Evolutionary conservation across 1,140 invertebrate species (phyloP), one percentile per base, ranked within the genome.

Genomic region (Caerostris extrusa): DNA sequence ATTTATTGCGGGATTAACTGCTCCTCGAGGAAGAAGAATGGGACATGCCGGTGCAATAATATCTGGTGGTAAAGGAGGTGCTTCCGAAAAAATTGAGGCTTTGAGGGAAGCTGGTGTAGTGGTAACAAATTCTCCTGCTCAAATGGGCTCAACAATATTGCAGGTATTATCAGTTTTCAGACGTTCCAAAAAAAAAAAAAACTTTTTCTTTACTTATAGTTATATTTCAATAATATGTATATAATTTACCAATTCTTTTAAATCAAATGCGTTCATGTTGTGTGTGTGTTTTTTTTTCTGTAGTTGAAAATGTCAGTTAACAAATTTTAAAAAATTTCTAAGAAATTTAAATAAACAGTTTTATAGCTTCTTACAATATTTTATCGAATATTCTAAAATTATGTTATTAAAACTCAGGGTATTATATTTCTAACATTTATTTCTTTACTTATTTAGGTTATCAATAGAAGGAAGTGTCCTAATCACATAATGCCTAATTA

Each of bases 1-100:
- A 7, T 99, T 99, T 96, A 99, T 99, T 96, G 99, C 99, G 95
- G 99, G 99, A 85, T 96, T 99, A 64, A 99, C 99, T 12, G 99
- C 99, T 85, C 99, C 99, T 55, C 99, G 99, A 91, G 99, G 99
- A 53, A 97, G 99, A 95, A 97, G 99, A 95, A 99, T 99, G 99
- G 99, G 99, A 77, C 99, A 99, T 96, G 99, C 99, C 95, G 99
- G 99, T 95, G 99, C 99, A 95, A 99, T 99, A 95, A 99, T 99
- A 96, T 98, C 99, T 50, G 99, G 99, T 55, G 99, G 99, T 61
- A 99, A 99, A 96, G 99, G 99, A 94, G 99, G 98, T 93, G 99
- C 99, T 95, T 98, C 98, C 96, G 99, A 99, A 95, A 99, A 99
- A 97, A 99, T 99, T 95, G 97, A 98, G 95, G 99, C 99, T 93